Conservation (phyloP, 2,113 vertebrate species). For the Oxyruncus cristatus region DNA sequence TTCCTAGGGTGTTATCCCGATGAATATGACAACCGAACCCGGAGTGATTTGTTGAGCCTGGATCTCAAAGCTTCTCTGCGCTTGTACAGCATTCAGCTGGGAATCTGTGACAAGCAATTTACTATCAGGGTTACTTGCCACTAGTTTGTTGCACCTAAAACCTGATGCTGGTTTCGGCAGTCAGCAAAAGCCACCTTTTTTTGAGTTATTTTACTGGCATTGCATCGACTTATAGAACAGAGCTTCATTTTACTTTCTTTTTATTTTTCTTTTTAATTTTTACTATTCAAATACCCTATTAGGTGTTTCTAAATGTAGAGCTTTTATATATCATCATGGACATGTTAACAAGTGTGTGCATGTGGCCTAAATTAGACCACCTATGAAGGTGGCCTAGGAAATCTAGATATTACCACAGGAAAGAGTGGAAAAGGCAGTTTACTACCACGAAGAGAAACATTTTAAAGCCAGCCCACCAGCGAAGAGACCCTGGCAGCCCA, state of each 20-base stretch:
- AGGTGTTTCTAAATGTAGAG: constrained; percentile 40
- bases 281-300: background rate
- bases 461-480: constrained; percentile 40
- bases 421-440: constrained; percentile 38
- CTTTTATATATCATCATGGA: constrained; percentile 29
- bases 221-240: background rate
- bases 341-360: constrained; percentile 34
- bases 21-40: background rate
- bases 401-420: constrained; percentile 34
- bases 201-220: background rate
- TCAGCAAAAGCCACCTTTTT: background rate
- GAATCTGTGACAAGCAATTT: background rate
- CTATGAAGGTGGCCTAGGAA: constrained; percentile 49
- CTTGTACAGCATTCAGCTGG: background rate
- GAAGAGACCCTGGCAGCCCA: constrained; percentile 9
- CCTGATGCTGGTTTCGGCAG: background rate
- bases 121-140: background rate
- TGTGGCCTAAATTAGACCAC: constrained; percentile 73
- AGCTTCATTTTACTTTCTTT: background rate
- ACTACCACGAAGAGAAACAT: constrained; percentile 20
- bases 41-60: background rate
- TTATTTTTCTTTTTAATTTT: background rate
- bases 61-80: background rate
- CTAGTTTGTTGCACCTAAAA: background rate
- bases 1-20: background rate